A percentile compares a stretch with the other conserved stretches of the same genome.
Evolutionary conservation across 2,888 invertebrate genomes (phyloP).

Genomic region (Gibbula magus): DNA sequence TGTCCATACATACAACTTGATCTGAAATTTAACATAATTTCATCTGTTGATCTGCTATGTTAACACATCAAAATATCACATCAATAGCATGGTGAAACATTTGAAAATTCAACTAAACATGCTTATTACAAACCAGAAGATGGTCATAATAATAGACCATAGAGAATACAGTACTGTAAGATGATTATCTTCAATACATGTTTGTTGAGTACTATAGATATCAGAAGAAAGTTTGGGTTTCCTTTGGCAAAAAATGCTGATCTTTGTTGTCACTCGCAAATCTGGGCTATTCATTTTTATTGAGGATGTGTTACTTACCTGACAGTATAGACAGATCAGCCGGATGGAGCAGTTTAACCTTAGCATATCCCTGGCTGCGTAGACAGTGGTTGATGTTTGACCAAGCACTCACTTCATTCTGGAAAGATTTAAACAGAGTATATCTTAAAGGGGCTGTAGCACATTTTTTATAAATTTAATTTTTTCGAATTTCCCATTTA

Average conservation of each 20-base stretch:
- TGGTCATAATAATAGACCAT: no score
- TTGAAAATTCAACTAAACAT: no score
- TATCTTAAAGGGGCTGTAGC: no score
- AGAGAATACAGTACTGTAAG: no score
- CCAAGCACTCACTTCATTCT: constrained; percentile 15
- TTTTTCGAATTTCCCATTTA: no score
- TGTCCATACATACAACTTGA: constrained; percentile 14
- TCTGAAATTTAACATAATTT: not conserved
- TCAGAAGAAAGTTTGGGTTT: no score
- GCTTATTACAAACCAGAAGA: no score
- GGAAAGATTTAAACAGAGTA: no score
- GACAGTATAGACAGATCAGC: not conserved
- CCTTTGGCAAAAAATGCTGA: not conserved
- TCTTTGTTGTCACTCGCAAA: not conserved
- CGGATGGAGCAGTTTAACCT: constrained; percentile 18
- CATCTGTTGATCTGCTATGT: not conserved
- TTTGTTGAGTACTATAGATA: no score
- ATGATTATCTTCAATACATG: no score
- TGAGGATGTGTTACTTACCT: not conserved
- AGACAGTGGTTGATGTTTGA: not conserved
- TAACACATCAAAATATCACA: not conserved
- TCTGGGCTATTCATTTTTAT: not conserved
- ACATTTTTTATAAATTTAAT: no score
- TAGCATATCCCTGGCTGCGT: not conserved
- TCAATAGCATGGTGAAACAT: not conserved